These are phyloP conservation scores for Tetragonula clypearis DNA, from an alignment of 1,140 invertebrate species.

Conservation along the genomic window DNA sequence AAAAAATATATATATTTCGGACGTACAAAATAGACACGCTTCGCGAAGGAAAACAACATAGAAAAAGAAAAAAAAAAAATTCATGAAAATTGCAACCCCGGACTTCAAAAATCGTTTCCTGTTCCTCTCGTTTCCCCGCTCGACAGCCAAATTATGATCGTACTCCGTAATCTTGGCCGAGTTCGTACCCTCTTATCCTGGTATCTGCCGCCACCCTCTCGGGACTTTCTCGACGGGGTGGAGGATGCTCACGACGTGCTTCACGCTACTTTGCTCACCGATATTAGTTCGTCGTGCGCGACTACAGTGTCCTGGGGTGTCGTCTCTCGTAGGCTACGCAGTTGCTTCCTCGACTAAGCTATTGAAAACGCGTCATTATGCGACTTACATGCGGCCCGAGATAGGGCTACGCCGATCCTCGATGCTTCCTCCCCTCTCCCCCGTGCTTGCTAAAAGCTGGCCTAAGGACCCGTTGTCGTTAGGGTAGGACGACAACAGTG, in stretches of 20 bases:
- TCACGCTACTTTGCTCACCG: slow-evolving; percentile 22
- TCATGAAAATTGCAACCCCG: neutral
- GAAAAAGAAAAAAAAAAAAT: neutral
- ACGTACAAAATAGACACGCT: too few relatives aligned
- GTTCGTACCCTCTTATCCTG: slow-evolving; percentile 38
- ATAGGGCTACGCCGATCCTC: slow-evolving; percentile 14
- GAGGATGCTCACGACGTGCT: neutral
- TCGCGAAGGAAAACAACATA: neutral
- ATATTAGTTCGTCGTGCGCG: slow-evolving; percentile 31
- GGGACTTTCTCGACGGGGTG: neutral
- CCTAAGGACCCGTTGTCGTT: slow-evolving; percentile 31
- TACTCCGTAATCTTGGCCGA: slow-evolving; percentile 33
- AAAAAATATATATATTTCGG: too few relatives aligned
- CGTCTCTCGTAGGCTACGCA: slow-evolving; percentile 7
- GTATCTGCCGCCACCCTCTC: slow-evolving; percentile 38
- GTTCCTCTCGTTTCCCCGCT: too few relatives aligned
- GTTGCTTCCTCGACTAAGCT: slow-evolving; percentile 7
- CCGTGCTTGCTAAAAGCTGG: slow-evolving; percentile 24
- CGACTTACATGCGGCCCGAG: slow-evolving; percentile 29
- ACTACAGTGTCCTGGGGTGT: slow-evolving; percentile 17
- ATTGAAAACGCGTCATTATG: slow-evolving; percentile 33
- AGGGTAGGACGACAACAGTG: neutral
- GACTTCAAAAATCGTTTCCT: neutral
- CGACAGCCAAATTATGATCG: neutral
- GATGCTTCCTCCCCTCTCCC: neutral